Evolutionary conservation across 2,888 invertebrate species (phyloP).

Genomic region (Electrophaes corylata): DNA sequence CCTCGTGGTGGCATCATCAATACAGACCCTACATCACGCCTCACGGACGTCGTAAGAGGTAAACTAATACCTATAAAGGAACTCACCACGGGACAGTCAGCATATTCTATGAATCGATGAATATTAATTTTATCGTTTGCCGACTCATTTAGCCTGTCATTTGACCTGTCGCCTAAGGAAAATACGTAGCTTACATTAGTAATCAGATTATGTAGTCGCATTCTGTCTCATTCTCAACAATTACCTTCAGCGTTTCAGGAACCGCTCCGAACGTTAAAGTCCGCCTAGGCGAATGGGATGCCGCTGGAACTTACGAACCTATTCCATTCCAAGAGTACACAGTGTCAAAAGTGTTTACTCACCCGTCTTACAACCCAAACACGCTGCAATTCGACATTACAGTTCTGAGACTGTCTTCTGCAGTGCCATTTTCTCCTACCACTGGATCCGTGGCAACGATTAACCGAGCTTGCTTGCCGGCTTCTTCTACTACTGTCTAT

Average conservation of each 20-base stretch:
- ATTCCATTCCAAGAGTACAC: slow-evolving; percentile 86
- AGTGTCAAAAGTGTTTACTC: slow-evolving; percentile 84
- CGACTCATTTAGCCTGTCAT: too few species aligned
- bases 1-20: too few species aligned
- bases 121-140: too few species aligned
- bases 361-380: slow-evolving; percentile 87
- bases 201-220: too few species aligned
- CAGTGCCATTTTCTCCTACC: slow-evolving; percentile 79
- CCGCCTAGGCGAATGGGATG: slow-evolving; percentile 91
- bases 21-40: too few species aligned
- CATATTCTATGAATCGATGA: too few species aligned
- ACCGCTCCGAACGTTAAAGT: slow-evolving; percentile 85
- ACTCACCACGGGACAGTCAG: too few species aligned
- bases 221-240: background rate
- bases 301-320: slow-evolving; percentile 85
- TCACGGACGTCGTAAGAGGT: too few species aligned
- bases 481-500: slow-evolving; percentile 60
- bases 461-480: slow-evolving; percentile 86
- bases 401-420: slow-evolving; percentile 86
- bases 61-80: too few species aligned
- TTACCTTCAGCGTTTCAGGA: slow-evolving; percentile 64
- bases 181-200: too few species aligned
- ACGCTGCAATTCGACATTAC: slow-evolving; percentile 93
- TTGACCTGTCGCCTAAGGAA: too few species aligned
- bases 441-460: slow-evolving; percentile 82